Percentiles rank a stretch among this genome's conserved stretches.
Evolutionary conservation across 2,113 vertebrate species (phyloP).

Genomic region (Spea multiplicata): DNA sequence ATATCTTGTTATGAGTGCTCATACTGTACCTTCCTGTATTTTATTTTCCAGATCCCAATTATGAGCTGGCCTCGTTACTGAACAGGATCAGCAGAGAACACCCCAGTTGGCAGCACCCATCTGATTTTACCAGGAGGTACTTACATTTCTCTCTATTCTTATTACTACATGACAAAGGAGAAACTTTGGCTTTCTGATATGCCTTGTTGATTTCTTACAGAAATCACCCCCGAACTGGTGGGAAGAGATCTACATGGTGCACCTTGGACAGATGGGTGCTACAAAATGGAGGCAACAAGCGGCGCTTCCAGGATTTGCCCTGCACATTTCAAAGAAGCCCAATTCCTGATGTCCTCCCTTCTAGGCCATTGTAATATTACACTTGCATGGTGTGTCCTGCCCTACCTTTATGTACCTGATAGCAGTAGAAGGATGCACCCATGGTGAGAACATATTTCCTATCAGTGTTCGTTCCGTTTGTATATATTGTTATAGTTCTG

Average conservation of each 20-base stretch:
- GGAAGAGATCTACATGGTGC: constrained; percentile 49
- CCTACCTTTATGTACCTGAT: background rate
- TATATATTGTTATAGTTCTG: background rate
- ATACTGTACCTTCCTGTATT: background rate
- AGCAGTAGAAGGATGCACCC: too few relatives aligned
- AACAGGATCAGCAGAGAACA: constrained; percentile 46
- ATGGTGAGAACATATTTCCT: too few relatives aligned
- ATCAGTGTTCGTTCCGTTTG: background rate
- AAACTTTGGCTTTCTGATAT: constrained; percentile 8
- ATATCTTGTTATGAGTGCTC: too few relatives aligned
- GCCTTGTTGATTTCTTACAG: constrained; percentile 49
- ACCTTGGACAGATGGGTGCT: constrained; percentile 51
- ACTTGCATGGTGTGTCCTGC: background rate
- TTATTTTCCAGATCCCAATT: constrained; percentile 51
- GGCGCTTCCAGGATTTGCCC: constrained; percentile 55
- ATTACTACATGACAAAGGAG: background rate
- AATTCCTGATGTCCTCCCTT: constrained; percentile 26
- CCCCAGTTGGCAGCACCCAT: constrained; percentile 51
- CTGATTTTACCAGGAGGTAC: constrained; percentile 59
- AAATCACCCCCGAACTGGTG: constrained; percentile 51
- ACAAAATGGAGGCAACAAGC: constrained; percentile 48
- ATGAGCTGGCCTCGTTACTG: constrained; percentile 54
- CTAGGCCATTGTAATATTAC: background rate
- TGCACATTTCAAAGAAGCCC: constrained; percentile 38
- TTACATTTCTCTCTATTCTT: too few relatives aligned